Conservation (phyloP, 2,797 vertebrate species). For the Carcharodon carcharias region DNA sequence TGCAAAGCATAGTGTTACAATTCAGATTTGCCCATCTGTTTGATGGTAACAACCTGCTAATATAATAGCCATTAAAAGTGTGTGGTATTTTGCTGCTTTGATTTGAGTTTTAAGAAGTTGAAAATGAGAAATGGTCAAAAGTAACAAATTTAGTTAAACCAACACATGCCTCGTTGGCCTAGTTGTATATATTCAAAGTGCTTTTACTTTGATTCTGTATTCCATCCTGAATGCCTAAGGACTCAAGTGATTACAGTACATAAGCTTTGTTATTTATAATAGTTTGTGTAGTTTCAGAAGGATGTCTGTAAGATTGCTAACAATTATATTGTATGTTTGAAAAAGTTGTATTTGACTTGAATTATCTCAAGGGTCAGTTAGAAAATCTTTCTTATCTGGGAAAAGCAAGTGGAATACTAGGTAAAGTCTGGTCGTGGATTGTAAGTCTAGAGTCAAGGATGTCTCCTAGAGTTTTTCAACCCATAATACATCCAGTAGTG, state of each 20-base stretch:
- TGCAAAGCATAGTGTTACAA: slow-evolving; percentile 36
- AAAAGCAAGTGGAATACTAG: not conserved
- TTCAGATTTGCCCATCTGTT: slow-evolving; percentile 27
- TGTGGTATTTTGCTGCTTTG: slow-evolving; percentile 33
- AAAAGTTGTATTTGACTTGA: slow-evolving; percentile 20
- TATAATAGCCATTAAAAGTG: slow-evolving; percentile 24
- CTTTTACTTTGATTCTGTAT: slow-evolving; percentile 30
- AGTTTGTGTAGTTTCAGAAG: slow-evolving; percentile 33
- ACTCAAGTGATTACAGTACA: slow-evolving; percentile 19
- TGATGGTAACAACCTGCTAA: slow-evolving; percentile 1
- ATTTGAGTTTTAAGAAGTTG: slow-evolving; percentile 1
- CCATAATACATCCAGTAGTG: not conserved
- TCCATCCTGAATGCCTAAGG: slow-evolving; percentile 11
- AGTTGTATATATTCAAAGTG: slow-evolving; percentile 33
- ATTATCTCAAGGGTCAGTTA: slow-evolving; percentile 31
- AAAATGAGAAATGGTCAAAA: not conserved
- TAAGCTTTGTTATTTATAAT: slow-evolving; percentile 37
- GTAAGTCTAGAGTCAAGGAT: not conserved
- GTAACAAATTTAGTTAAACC: slow-evolving; percentile 26
- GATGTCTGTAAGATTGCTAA: slow-evolving; percentile 20
- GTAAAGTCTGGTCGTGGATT: slow-evolving; percentile 10
- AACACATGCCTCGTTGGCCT: not conserved
- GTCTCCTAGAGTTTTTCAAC: not conserved
- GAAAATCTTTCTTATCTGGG: not conserved
- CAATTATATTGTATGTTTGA: slow-evolving; percentile 31